A percentile compares a stretch with the other conserved stretches of the same genome.
phyloP scores from a whole-genome alignment of 2,113 vertebrate species.

The Embiotoca jacksoni region DNA sequence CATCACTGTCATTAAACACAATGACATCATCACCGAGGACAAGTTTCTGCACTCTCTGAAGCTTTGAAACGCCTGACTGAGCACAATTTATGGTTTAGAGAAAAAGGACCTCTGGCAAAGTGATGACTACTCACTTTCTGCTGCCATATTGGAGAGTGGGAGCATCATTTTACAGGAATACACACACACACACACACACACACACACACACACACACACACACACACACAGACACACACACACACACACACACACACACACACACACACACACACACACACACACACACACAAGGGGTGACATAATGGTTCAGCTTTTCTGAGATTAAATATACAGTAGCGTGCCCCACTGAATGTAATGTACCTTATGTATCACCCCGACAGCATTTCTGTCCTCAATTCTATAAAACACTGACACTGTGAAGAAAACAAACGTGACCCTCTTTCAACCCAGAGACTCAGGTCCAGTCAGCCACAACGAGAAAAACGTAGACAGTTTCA shows the following conservation, averaged over 20 bases:
- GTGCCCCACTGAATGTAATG: conserved; percentile 57
- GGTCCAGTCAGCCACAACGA: conserved; percentile 39
- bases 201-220: conserved; percentile 24
- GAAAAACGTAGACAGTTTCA: conserved; percentile 54
- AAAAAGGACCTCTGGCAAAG: conserved; percentile 52
- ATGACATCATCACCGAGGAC: conserved; percentile 71
- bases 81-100: conserved; percentile 70
- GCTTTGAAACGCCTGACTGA: conserved; percentile 57
- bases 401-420: conserved; percentile 22
- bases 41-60: conserved; percentile 46
- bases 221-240: not conserved
- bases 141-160: conserved; percentile 22
- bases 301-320: conserved; percentile 46
- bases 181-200: conserved; percentile 21
- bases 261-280: conserved; percentile 28
- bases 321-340: conserved; percentile 66
- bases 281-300: conserved; percentile 34
- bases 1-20: conserved; percentile 74
- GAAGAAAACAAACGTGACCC: conserved; percentile 31
- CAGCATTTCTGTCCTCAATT: conserved; percentile 48
- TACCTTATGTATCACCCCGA: conserved; percentile 40
- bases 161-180: conserved; percentile 22
- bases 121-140: conserved; percentile 63
- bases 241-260: conserved; percentile 23
- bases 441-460: conserved; percentile 16